Percentiles rank a stretch among this genome's conserved stretches.
Conservation (phyloP, 2,888 invertebrate genomes). For the Synergus itoensis region DNA sequence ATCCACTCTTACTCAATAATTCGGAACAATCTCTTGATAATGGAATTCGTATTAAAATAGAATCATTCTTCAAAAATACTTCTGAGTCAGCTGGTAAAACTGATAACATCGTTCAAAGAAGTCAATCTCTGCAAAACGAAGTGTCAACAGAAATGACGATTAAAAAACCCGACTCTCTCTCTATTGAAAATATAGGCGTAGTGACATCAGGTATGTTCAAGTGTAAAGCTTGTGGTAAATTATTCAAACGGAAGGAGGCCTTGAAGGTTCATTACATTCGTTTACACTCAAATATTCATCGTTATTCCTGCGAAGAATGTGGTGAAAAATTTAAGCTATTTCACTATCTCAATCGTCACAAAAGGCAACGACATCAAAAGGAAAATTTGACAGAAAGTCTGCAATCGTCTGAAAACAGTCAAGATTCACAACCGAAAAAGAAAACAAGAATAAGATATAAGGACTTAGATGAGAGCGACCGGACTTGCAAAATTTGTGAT, state of each 20-base stretch:
- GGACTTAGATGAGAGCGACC: neutral
- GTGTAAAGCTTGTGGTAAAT: slow-evolving; percentile 66
- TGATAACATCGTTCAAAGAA: neutral
- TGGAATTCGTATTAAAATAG: neutral
- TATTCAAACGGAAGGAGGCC: slow-evolving; percentile 62
- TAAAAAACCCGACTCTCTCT: neutral
- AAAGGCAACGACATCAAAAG: slow-evolving; percentile 54
- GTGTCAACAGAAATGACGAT: neutral
- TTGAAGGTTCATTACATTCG: slow-evolving; percentile 65
- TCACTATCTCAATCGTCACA: slow-evolving; percentile 65
- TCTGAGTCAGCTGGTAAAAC: too few relatives aligned
- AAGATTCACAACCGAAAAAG: neutral
- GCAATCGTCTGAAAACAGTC: neutral
- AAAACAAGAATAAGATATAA: neutral
- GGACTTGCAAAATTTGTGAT: slow-evolving; percentile 2
- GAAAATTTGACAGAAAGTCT: neutral
- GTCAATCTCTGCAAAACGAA: neutral
- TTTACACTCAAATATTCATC: slow-evolving; percentile 64
- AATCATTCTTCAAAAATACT: neutral
- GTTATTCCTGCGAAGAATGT: slow-evolving; percentile 67
- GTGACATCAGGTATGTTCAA: neutral
- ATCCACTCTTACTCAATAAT: neutral
- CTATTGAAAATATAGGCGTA: neutral
- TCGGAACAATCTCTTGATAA: neutral
- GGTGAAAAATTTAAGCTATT: slow-evolving; percentile 67